Percentiles rank a stretch among this genome's conserved stretches.
Conservation (phyloP, 1,140 invertebrate genomes). For the Bombus pascuorum region DNA sequence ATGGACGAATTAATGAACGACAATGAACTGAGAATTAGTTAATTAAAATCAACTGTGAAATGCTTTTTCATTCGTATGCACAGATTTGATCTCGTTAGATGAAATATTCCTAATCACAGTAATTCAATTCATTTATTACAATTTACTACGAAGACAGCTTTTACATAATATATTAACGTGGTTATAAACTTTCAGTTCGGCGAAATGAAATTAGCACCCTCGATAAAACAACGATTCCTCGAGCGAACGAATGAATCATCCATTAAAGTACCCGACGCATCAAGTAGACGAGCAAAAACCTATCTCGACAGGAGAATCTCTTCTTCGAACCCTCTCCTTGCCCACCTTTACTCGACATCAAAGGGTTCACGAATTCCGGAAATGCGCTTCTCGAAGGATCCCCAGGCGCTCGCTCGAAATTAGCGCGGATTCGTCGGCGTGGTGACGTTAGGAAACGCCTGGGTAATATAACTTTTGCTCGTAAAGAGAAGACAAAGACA, state of each 20-base stretch:
- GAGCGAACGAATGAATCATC: not conserved
- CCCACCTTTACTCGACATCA: not conserved
- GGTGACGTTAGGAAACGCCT: constrained; percentile 1
- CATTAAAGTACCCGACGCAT: not conserved
- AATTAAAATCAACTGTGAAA: not conserved
- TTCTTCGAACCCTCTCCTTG: not conserved
- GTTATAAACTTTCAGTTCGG: not conserved
- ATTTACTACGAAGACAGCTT: not conserved
- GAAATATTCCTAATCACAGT: too few relatives aligned
- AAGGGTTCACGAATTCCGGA: constrained; percentile 17
- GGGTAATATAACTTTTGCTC: constrained; percentile 45
- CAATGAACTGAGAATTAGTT: not conserved
- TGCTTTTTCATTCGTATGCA: not conserved
- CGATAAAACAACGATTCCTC: not conserved
- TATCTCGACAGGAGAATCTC: not conserved
- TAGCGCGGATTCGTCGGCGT: constrained; percentile 12
- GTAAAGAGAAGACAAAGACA: not conserved
- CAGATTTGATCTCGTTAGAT: too few relatives aligned
- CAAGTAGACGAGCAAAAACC: not conserved
- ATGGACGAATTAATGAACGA: too few relatives aligned
- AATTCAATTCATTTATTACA: too few relatives aligned
- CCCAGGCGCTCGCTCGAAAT: constrained; percentile 20
- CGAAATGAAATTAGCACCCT: not conserved
- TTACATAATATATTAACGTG: not conserved
- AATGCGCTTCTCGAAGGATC: not conserved